Percentiles rank a stretch among this genome's conserved stretches.
These are phyloP conservation scores for Sylvia atricapilla DNA, from an alignment of 2,113 vertebrate species.

Conservation along the genomic window DNA sequence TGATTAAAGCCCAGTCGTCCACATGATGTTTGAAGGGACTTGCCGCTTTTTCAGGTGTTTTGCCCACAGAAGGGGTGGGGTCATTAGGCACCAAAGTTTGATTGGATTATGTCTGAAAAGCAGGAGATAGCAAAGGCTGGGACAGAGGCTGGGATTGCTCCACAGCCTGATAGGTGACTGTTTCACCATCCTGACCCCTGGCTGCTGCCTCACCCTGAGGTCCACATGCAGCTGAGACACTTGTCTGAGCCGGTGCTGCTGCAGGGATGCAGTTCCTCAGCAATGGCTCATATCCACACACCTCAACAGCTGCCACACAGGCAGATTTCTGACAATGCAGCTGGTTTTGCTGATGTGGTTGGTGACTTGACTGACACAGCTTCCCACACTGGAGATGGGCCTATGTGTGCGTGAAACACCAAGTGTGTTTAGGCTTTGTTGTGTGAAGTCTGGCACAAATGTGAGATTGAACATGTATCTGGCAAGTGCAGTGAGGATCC, in stretches of 20 bases:
- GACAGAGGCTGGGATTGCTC: neutral
- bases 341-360: neutral
- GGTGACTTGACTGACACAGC: neutral
- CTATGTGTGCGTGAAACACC: neutral
- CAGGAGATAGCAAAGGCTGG: neutral
- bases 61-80: neutral
- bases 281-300: fast-evolving
- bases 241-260: neutral
- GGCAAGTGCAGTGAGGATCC: neutral
- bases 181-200: fast-evolving
- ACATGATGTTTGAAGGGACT: neutral
- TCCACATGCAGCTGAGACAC: fast-evolving
- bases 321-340: neutral
- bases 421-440: neutral
- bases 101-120: neutral
- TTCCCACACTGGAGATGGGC: neutral
- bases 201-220: neutral
- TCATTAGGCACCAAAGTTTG: neutral
- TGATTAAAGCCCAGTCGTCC: neutral
- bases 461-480: neutral
- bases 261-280: neutral
- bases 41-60: constrained; percentile 1
- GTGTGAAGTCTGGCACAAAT: neutral
- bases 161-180: neutral
- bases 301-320: neutral